Percentiles rank a stretch among this genome's conserved stretches.
These are phyloP conservation scores for Muscina levida DNA, from an alignment of 2,888 invertebrate species.

Conservation along the genomic window DNA sequence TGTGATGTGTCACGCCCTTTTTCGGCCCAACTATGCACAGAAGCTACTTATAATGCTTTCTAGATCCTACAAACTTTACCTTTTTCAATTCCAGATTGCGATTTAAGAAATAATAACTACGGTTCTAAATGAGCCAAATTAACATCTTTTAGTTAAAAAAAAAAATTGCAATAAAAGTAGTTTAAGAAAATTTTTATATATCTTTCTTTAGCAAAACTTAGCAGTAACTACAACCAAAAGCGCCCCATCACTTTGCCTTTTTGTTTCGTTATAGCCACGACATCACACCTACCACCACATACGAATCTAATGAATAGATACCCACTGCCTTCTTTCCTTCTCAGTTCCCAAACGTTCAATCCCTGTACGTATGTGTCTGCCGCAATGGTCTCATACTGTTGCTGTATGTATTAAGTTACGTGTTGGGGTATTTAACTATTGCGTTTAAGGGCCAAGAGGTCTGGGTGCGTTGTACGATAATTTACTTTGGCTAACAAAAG, in stretches of 20 bases:
- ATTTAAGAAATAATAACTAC: too few species aligned
- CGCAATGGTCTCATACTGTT: conserved; percentile 24
- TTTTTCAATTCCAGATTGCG: too few species aligned
- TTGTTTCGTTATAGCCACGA: too few species aligned
- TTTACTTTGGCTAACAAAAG: conserved; percentile 18
- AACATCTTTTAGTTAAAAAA: too few species aligned
- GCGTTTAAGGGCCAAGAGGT: conserved; percentile 19
- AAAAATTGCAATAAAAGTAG: too few species aligned
- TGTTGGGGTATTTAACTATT: conserved; percentile 18
- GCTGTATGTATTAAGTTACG: conserved; percentile 17
- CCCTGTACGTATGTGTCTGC: conserved; percentile 41
- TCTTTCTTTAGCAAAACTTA: too few species aligned
- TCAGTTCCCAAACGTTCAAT: conserved; percentile 17
- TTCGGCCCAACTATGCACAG: too few species aligned
- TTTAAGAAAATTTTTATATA: too few species aligned
- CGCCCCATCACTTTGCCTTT: conserved; percentile 39
- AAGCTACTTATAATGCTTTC: too few species aligned
- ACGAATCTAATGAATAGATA: conserved; percentile 50
- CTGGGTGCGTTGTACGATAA: conserved; percentile 31
- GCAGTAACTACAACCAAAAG: not conserved
- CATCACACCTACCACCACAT: conserved; percentile 42
- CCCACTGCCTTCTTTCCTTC: conserved; percentile 55
- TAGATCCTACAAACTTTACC: too few species aligned
- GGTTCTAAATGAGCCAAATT: too few species aligned
- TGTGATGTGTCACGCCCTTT: too few species aligned